Conservation (phyloP, 2,888 invertebrate genomes). For the Thymelicus lineola region DNA sequence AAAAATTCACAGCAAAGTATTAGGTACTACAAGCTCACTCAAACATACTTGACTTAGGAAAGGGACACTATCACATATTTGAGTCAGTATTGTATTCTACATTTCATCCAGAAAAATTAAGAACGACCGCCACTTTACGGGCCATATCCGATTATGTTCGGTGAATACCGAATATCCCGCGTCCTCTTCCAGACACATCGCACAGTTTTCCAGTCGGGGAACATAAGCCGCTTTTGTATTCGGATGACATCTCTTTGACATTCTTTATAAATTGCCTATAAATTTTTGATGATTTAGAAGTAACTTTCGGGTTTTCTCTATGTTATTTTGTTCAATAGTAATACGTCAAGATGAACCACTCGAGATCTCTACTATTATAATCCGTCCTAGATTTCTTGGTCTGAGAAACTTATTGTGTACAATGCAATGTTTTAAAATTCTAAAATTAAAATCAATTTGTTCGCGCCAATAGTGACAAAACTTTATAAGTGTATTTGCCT, state of each 20-base stretch:
- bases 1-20: constrained; percentile 13
- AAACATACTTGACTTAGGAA: background rate
- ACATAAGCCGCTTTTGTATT: constrained; percentile 37
- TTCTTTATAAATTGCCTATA: constrained; percentile 27
- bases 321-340: background rate
- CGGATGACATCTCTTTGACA: constrained; percentile 23
- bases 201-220: constrained; percentile 13
- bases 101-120: background rate
- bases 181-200: background rate
- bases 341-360: no score
- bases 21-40: background rate
- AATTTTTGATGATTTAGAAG: constrained; percentile 18
- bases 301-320: background rate
- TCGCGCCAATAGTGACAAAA: no score
- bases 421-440: no score
- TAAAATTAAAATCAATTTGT: no score
- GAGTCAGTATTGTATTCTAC: no score
- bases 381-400: no score
- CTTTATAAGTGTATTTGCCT: no score
- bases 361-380: no score
- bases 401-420: no score
- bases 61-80: background rate
- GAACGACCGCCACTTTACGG: background rate
- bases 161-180: background rate
- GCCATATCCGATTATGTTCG: background rate